Conservation (phyloP, 2,888 invertebrate species). For the Spodoptera exigua region DNA sequence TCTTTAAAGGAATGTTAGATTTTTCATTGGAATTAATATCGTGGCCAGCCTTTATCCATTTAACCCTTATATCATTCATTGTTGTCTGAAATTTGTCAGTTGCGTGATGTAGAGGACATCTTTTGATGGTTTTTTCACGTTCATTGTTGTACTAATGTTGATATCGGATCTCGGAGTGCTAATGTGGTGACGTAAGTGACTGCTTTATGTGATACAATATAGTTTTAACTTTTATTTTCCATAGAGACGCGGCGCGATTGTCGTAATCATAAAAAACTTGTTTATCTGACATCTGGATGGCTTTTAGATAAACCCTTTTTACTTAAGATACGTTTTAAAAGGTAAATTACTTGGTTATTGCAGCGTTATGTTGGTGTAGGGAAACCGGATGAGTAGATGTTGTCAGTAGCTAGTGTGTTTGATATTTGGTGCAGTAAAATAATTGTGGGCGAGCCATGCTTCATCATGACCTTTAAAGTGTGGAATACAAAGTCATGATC, state of each 20-base stretch:
- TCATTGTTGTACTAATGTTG: constrained; percentile 76
- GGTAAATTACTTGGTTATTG: constrained; percentile 54
- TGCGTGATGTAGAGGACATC: constrained; percentile 78
- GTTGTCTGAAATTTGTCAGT: constrained; percentile 88
- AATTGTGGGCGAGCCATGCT: not conserved
- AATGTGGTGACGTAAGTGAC: constrained; percentile 67
- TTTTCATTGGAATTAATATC: constrained; percentile 19
- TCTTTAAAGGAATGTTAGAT: constrained; percentile 33
- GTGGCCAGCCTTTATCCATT: constrained; percentile 77
- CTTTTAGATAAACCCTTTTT: constrained; percentile 56
- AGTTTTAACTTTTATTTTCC: constrained; percentile 51
- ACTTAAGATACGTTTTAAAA: constrained; percentile 41
- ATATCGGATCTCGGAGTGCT: constrained; percentile 74
- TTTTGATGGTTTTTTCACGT: constrained; percentile 64
- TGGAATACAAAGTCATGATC: too few species aligned
- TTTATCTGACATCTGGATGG: constrained; percentile 57
- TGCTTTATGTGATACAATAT: constrained; percentile 63
- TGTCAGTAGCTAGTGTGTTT: constrained; percentile 11
- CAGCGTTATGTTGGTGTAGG: constrained; percentile 12
- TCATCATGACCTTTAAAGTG: too few species aligned
- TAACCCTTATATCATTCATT: constrained; percentile 86
- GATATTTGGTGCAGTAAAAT: not conserved
- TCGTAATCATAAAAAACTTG: constrained; percentile 52
- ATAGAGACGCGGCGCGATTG: constrained; percentile 46
- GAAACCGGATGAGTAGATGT: constrained; percentile 11